Percentiles rank a stretch among this genome's conserved stretches.
phyloP scores from a whole-genome alignment of 1,140 invertebrate species.

The Odontomachus brunneus region DNA sequence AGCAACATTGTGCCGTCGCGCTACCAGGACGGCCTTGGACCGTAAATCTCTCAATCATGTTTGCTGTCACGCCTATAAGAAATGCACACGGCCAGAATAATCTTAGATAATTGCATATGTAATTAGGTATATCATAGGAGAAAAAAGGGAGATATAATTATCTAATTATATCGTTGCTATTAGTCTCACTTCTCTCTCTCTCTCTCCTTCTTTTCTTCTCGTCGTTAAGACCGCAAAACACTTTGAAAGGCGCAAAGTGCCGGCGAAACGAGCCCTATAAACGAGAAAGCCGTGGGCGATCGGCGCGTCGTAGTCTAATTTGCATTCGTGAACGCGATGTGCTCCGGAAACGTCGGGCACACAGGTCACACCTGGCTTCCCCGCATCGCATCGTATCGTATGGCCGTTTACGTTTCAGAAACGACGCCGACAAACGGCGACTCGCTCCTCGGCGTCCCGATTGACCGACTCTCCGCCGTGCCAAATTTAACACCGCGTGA shows the following conservation, averaged over 20 bases:
- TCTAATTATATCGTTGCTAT: too few species aligned
- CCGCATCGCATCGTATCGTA: background rate
- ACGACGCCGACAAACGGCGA: conserved; percentile 55
- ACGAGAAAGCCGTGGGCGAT: conserved; percentile 10
- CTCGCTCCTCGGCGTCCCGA: conserved; percentile 33
- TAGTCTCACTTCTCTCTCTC: too few species aligned
- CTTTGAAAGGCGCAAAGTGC: too few species aligned
- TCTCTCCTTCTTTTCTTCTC: too few species aligned
- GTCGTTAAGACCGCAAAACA: too few species aligned
- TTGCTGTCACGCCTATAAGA: conserved; percentile 1
- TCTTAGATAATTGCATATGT: too few species aligned
- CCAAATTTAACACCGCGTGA: conserved; percentile 62
- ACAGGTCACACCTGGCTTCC: conserved; percentile 76
- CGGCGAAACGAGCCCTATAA: background rate
- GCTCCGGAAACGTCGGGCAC: conserved; percentile 65
- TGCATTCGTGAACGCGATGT: conserved; percentile 50
- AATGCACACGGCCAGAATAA: conserved; percentile 23
- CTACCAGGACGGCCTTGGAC: conserved; percentile 25
- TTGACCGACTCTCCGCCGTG: conserved; percentile 57
- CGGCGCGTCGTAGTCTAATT: conserved; percentile 63
- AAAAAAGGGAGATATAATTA: too few species aligned
- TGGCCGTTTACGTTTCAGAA: conserved; percentile 63
- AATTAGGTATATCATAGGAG: too few species aligned
- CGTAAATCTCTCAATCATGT: conserved; percentile 34
- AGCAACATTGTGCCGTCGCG: conserved; percentile 12